Base-by-base conservation (phyloP, 2,113 vertebrate genomes). In the Melozone crissalis region DNA sequence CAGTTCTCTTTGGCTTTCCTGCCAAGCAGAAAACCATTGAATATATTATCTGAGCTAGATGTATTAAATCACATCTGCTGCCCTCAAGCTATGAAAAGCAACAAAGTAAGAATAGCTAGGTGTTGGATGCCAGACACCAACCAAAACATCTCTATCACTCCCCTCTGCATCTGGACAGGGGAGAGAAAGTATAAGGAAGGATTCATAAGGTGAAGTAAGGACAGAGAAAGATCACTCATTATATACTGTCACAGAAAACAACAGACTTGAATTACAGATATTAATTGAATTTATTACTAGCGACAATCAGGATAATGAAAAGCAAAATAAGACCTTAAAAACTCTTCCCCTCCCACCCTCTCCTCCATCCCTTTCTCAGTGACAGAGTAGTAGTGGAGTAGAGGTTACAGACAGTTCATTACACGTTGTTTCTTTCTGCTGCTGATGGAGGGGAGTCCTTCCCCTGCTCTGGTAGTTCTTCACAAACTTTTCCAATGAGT, bases 401-500 rank as follows among this genome's bases (percentile, higher is more conserved):
- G 31, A 10, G 14, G 22, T 52, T 52, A 23, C 10, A 61, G 33
- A 18, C 13, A 15, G 9, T 23, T 52, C 15, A 23, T 61, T 27
- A 18, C 13, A 16, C 26, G 5, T 26, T 44, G 17, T 19, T 54
- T 58, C 22, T 37, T 35, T 35, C 46, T 46, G 22, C 33, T 61
- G 46, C 3, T 61, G 39, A 13, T 35, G 27, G 11, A 78, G 39
- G 15, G 5, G 39, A 54, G 14, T 61, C 33, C 18, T 59, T 22
- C 13, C 26, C 12, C 61, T 37, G 14, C 12, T 52, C 39, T 61
- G 55, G 27, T 52, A 61, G 23, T 11, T 87, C 39, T 69, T 55
- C 46, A 54, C 0, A 0, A 33, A 7, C 8, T 39, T 61, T 37
- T 69, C 33, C 55, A 37, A 15, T 8, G 2, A 52, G 14, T 37